Evolutionary conservation across 2,113 vertebrate species (phyloP).

Genomic region (Heteronetta atricapilla): DNA sequence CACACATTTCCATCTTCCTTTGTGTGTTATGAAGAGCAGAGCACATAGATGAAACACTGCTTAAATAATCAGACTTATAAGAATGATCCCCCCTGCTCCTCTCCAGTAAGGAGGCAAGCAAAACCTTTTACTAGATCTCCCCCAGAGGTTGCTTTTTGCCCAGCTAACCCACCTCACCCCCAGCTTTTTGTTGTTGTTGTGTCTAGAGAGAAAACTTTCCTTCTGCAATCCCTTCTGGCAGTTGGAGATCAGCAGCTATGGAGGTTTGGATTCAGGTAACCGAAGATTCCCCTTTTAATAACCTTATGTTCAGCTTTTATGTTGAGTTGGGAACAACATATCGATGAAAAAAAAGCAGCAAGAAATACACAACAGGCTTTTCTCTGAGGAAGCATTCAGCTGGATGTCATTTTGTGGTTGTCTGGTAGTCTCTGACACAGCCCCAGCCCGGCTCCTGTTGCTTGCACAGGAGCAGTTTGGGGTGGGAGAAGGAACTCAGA

Average conservation of each 20-base stretch:
- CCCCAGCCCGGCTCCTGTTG: background rate
- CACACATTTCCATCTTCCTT: background rate
- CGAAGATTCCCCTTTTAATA: background rate
- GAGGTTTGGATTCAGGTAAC: background rate
- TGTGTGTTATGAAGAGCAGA: background rate
- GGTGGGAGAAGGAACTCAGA: background rate
- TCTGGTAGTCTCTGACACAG: background rate
- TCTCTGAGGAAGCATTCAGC: background rate
- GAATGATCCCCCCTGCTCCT: background rate
- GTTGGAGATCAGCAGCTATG: background rate
- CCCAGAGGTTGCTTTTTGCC: background rate
- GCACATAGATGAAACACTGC: accelerated
- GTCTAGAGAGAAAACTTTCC: background rate
- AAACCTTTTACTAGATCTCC: background rate
- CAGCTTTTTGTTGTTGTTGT: background rate
- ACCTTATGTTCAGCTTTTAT: background rate
- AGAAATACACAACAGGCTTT: accelerated
- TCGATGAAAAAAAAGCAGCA: background rate
- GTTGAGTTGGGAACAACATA: background rate
- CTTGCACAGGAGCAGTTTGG: background rate
- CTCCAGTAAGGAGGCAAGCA: background rate
- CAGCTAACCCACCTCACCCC: background rate
- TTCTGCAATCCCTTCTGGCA: background rate
- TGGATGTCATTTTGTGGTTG: background rate
- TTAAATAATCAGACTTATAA: background rate